Conservation (phyloP, 64 coral and sea anemone species). For the Stichodactyla helianthus region DNA sequence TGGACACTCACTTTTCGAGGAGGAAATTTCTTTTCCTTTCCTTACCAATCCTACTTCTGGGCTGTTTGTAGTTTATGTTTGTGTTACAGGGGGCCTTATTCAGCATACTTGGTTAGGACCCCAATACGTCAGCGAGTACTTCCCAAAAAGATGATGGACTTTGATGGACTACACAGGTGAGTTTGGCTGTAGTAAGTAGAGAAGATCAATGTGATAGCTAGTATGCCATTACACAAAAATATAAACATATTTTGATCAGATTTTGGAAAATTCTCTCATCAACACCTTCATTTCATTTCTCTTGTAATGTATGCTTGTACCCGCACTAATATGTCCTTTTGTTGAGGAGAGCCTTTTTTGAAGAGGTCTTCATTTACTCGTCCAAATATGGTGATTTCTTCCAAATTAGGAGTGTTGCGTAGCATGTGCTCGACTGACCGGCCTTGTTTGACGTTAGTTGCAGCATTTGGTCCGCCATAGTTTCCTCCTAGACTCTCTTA, state of each 20-base stretch:
- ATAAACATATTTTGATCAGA: not conserved
- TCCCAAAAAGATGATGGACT: too few relatives aligned
- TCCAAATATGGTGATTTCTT: constrained; percentile 34
- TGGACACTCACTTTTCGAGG: not conserved
- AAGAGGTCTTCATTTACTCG: not conserved
- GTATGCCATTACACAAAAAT: not conserved
- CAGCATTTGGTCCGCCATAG: constrained; percentile 38
- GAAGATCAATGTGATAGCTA: too few relatives aligned
- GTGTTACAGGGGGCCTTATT: not conserved
- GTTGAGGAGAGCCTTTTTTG: not conserved
- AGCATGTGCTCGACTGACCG: constrained; percentile 35
- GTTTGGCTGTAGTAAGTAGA: too few relatives aligned
- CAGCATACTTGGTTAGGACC: too few relatives aligned
- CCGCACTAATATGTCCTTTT: not conserved
- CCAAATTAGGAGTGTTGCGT: constrained; percentile 64
- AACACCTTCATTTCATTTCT: not conserved
- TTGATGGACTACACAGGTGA: too few relatives aligned
- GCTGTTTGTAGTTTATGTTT: not conserved
- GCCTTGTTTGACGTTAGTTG: constrained; percentile 37
- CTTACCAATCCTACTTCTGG: not conserved
- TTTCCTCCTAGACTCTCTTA: not conserved
- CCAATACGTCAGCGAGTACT: too few relatives aligned
- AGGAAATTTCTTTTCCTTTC: not conserved
- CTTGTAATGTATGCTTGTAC: not conserved
- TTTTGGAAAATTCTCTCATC: not conserved